phyloP scores from a whole-genome alignment of 2,888 invertebrate species.

The Lasioglossum pauxillum region DNA sequence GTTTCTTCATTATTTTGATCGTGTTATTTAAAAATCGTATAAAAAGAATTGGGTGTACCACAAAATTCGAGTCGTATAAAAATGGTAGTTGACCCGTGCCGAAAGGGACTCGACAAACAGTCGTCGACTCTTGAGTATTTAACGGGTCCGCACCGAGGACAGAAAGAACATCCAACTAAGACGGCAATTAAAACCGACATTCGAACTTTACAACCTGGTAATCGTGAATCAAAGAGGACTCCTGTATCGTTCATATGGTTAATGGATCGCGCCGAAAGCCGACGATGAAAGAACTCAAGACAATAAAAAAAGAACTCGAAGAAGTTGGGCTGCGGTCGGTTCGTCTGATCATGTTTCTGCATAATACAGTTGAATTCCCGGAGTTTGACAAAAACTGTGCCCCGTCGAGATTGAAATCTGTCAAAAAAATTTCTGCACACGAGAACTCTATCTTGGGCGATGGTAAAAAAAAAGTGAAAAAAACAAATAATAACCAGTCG shows the following conservation, averaged over 20 bases:
- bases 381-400: constrained; percentile 18
- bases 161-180: neutral
- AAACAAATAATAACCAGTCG: neutral
- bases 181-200: constrained; percentile 2
- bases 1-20: too few relatives aligned
- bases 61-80: neutral
- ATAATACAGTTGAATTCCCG: neutral
- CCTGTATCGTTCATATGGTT: neutral
- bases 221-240: neutral
- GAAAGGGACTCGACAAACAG: neutral
- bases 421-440: neutral
- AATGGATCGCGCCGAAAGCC: constrained; percentile 12
- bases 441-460: constrained; percentile 18
- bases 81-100: neutral
- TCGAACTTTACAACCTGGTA: neutral
- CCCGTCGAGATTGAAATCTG: constrained; percentile 1
- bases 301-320: neutral
- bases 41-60: neutral
- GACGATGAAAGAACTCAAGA: neutral
- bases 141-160: neutral
- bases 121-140: neutral
- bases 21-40: neutral
- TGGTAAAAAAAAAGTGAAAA: neutral
- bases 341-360: neutral
- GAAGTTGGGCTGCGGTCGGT: neutral